Conservation (phyloP, 2,113 vertebrate genomes). For the Gallinago media region DNA sequence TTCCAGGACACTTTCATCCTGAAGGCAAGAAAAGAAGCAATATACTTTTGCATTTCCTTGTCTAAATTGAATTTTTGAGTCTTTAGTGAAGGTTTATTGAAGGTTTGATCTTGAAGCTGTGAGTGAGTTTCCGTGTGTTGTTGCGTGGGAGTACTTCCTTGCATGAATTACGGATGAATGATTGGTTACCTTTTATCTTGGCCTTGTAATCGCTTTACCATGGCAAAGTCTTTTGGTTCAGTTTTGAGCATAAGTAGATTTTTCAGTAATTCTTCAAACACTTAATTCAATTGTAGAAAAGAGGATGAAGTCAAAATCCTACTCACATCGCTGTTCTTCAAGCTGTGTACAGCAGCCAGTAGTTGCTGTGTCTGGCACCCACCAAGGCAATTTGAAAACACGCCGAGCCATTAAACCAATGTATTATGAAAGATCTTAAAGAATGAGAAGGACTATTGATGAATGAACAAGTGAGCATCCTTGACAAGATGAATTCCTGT, state of each 20-base stretch:
- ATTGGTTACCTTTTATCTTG: not conserved
- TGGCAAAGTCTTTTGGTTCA: not conserved
- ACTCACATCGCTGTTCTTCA: not conserved
- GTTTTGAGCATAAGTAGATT: conserved; percentile 8
- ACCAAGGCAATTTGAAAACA: not conserved
- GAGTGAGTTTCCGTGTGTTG: not conserved
- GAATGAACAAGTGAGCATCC: not conserved
- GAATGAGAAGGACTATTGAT: not conserved
- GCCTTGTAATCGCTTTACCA: not conserved
- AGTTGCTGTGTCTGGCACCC: not conserved
- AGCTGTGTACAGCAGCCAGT: not conserved
- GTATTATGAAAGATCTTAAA: not conserved
- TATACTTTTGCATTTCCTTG: not conserved
- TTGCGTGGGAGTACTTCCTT: not conserved
- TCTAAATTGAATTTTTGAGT: not conserved
- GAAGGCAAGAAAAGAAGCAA: not conserved
- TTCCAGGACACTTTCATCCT: not conserved
- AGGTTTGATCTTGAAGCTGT: not conserved
- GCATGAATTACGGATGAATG: not conserved
- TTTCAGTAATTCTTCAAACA: not conserved
- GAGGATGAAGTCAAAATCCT: conserved; percentile 16
- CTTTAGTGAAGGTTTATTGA: not conserved
- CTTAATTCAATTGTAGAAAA: not conserved
- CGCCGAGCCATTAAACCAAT: not conserved
- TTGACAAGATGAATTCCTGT: not conserved